Conservation (phyloP, 2,797 vertebrate genomes). For the Cryptoprocta ferox region DNA sequence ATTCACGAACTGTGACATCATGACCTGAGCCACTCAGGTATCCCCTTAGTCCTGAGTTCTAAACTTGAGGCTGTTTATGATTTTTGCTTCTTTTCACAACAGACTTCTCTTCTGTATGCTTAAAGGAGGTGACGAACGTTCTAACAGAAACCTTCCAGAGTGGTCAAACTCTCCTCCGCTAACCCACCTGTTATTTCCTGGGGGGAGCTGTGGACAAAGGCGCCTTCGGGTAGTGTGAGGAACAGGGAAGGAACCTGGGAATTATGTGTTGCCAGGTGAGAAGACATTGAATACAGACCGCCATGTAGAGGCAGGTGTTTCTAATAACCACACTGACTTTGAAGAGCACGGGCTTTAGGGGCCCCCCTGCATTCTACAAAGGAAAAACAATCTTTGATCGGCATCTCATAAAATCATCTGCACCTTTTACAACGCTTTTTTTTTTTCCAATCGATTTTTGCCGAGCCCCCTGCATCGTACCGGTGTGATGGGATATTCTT, state of each 20-base stretch:
- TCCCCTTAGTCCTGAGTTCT: neutral
- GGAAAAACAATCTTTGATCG: slow-evolving; percentile 61
- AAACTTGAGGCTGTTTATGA: neutral
- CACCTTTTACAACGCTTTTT: neutral
- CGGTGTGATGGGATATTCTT: neutral
- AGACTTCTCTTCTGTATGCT: neutral
- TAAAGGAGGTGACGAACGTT: neutral
- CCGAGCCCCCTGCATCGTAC: neutral
- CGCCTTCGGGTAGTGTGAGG: neutral
- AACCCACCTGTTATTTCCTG: neutral
- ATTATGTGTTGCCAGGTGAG: slow-evolving; percentile 21
- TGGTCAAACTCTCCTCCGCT: neutral
- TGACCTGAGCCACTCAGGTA: too few relatives aligned
- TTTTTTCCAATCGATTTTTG: slow-evolving; percentile 31
- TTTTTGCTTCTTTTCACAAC: neutral
- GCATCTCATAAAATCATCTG: slow-evolving; percentile 39
- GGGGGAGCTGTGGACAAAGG: neutral
- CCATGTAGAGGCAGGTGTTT: slow-evolving; percentile 52
- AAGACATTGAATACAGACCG: neutral
- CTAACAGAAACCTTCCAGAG: neutral
- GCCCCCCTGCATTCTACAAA: slow-evolving; percentile 32
- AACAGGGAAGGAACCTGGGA: slow-evolving; percentile 21
- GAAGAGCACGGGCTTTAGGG: slow-evolving; percentile 18
- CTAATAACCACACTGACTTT: slow-evolving; percentile 52
- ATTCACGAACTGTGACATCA: too few relatives aligned